Conservation (phyloP, 2,797 vertebrate genomes). For the Cyprinella venusta region DNA sequence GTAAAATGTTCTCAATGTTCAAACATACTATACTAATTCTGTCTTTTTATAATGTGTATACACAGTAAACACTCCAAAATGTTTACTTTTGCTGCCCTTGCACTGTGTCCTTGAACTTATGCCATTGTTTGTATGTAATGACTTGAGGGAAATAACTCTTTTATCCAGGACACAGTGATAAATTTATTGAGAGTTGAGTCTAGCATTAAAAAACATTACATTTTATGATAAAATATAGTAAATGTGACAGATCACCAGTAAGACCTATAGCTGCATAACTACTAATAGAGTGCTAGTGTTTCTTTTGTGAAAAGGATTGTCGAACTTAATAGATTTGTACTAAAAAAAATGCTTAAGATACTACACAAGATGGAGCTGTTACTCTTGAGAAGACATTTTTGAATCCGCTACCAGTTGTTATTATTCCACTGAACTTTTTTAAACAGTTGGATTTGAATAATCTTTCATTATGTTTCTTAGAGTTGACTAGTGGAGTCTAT, state of each 20-base stretch:
- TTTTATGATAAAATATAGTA: neutral
- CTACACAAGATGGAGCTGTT: slow-evolving; percentile 38
- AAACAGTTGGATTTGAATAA: neutral
- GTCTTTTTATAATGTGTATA: neutral
- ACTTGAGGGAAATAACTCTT: neutral
- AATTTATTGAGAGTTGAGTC: neutral
- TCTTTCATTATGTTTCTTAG: neutral
- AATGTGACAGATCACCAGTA: neutral
- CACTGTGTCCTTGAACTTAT: neutral
- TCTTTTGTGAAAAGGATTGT: neutral
- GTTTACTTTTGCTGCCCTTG: neutral
- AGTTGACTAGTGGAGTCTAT: neutral
- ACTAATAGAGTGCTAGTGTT: neutral
- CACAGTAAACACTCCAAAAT: neutral
- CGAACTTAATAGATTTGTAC: neutral
- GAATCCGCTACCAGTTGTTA: neutral
- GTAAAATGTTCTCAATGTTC: neutral
- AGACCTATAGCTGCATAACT: neutral
- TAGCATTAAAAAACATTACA: neutral
- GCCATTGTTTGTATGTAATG: neutral
- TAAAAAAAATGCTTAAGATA: neutral
- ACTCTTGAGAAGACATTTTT: slow-evolving; percentile 8
- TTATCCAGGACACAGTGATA: slow-evolving; percentile 8
- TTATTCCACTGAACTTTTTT: neutral
- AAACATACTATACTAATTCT: neutral